These are phyloP conservation scores for Amyelois transitella DNA, from an alignment of 1,140 invertebrate genomes.

Conservation along the genomic window DNA sequence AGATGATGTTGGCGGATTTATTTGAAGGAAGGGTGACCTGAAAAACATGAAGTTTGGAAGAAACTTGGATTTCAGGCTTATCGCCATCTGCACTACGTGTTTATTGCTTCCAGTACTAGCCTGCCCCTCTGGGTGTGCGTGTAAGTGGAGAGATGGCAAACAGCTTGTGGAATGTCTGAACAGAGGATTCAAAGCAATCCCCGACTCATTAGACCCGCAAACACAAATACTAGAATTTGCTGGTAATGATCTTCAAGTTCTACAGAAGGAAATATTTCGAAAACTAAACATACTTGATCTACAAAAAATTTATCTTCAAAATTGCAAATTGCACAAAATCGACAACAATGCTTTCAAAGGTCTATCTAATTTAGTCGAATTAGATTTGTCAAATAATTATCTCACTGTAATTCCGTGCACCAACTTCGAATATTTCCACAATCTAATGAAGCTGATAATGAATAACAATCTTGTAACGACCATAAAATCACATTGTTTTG, in stretches of 20 bases:
- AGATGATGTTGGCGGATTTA: slow-evolving; percentile 56
- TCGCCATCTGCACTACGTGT: slow-evolving; percentile 62
- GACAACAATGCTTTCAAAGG: slow-evolving; percentile 87
- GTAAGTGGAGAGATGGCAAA: slow-evolving; percentile 95
- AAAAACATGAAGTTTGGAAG: slow-evolving; percentile 61
- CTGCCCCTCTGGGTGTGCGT: slow-evolving; percentile 86
- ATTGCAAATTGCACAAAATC: slow-evolving; percentile 84
- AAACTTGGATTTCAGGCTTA: slow-evolving; percentile 54
- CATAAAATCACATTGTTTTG: slow-evolving; percentile 84
- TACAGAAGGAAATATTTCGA: slow-evolving; percentile 85
- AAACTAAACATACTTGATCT: slow-evolving; percentile 87
- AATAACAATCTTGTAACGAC: slow-evolving; percentile 86
- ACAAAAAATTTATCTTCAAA: slow-evolving; percentile 87
- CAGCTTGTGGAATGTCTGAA: slow-evolving; percentile 90
- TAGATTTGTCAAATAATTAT: slow-evolving; percentile 89
- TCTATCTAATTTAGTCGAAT: slow-evolving; percentile 89
- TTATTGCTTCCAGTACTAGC: slow-evolving; percentile 60
- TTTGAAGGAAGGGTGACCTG: slow-evolving; percentile 44
- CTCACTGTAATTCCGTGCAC: slow-evolving; percentile 84
- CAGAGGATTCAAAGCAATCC: slow-evolving; percentile 83
- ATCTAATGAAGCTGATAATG: slow-evolving; percentile 86
- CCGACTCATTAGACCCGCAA: slow-evolving; percentile 87
- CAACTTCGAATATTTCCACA: slow-evolving; percentile 84
- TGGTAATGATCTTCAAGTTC: slow-evolving; percentile 84
- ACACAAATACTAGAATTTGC: slow-evolving; percentile 92